These are phyloP conservation scores for Petrocephalus sullivani DNA, from an alignment of 2,797 vertebrate genomes.

Conservation along the genomic window DNA sequence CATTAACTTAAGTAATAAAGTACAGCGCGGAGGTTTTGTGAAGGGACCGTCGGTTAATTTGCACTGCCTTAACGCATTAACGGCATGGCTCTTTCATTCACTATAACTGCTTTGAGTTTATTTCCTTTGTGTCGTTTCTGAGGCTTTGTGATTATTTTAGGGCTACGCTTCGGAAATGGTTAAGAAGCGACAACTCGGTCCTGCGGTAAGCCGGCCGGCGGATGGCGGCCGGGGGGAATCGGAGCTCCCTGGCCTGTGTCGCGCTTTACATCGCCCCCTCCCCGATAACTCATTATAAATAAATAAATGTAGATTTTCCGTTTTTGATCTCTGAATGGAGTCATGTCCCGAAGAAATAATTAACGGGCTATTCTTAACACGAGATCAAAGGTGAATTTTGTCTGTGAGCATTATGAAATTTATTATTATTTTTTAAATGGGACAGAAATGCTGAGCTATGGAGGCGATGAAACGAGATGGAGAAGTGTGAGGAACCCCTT, in stretches of 20 bases:
- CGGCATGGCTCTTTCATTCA: not conserved
- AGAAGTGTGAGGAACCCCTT: not conserved
- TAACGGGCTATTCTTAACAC: not conserved
- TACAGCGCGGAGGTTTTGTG: not conserved
- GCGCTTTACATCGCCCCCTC: not conserved
- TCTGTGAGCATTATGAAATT: not conserved
- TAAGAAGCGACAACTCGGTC: not conserved
- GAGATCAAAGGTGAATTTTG: conserved; percentile 2
- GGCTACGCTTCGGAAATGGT: not conserved
- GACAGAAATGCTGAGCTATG: not conserved
- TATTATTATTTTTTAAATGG: not conserved
- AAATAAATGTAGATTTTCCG: conserved; percentile 3
- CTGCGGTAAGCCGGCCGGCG: too few relatives aligned
- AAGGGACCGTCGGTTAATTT: not conserved
- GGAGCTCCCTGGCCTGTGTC: not conserved
- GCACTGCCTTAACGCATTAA: not conserved
- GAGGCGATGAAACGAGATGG: not conserved
- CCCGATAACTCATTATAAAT: not conserved
- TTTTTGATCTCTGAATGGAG: conserved; percentile 11
- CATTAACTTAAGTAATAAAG: not conserved
- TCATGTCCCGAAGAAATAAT: not conserved
- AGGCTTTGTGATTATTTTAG: not conserved
- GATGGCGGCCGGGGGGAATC: not conserved
- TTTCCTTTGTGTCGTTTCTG: not conserved
- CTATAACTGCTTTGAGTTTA: not conserved